Percentiles rank a stretch among this genome's conserved stretches.
Evolutionary conservation across 2,888 invertebrate genomes (phyloP).

Genomic region (Glaucopsyche alexis): DNA sequence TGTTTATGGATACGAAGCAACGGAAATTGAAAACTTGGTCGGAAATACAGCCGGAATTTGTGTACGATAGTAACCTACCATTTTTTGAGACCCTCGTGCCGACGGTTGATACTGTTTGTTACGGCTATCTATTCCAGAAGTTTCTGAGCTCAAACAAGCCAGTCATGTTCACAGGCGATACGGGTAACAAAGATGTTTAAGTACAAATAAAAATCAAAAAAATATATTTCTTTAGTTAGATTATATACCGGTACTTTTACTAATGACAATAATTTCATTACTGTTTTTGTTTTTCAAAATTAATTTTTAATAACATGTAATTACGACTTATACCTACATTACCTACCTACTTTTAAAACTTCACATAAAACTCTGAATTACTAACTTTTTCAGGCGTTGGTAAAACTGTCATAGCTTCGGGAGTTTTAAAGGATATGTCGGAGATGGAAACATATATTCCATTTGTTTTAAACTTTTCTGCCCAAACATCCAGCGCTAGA

Average conservation of each 20-base stretch:
- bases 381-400: conserved; percentile 84
- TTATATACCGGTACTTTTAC: too few species aligned
- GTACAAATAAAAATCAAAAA: not conserved
- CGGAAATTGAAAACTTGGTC: conserved; percentile 88
- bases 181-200: conserved; percentile 48
- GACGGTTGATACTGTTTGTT: conserved; percentile 93
- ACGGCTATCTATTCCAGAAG: conserved; percentile 89
- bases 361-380: too few species aligned
- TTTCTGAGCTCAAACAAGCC: conserved; percentile 86
- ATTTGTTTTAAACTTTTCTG: conserved; percentile 92
- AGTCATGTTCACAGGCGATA: conserved; percentile 93
- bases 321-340: too few species aligned
- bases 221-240: too few species aligned
- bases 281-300: not conserved
- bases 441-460: conserved; percentile 83
- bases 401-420: conserved; percentile 91
- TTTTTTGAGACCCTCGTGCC: conserved; percentile 96
- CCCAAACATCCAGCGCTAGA: conserved; percentile 91
- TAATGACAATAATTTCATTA: too few species aligned
- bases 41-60: conserved; percentile 87
- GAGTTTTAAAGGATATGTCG: conserved; percentile 83
- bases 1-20: conserved; percentile 86
- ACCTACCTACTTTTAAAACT: too few species aligned
- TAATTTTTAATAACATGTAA: too few species aligned
- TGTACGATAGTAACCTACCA: conserved; percentile 84